A percentile compares a stretch with the other conserved stretches of the same genome.
phyloP scores from a whole-genome alignment of 2,113 vertebrate species.

The Gulo gulo region DNA sequence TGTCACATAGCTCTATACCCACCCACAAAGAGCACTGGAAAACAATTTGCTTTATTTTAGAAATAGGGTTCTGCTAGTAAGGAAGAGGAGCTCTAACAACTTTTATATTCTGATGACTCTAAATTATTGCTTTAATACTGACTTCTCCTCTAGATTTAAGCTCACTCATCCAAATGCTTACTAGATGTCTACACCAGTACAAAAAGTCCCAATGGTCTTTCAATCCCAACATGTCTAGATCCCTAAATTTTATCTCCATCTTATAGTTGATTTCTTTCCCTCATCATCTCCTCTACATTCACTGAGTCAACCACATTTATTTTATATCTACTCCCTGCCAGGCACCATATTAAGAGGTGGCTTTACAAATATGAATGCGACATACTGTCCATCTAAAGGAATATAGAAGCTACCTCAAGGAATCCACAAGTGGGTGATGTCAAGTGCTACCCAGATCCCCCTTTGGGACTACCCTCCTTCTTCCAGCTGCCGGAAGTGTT shows the following conservation, averaged over 20 bases:
- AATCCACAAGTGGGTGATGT: neutral
- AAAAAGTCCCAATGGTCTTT: neutral
- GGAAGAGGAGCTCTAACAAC: neutral
- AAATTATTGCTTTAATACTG: neutral
- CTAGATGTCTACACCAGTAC: neutral
- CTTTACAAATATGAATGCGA: neutral
- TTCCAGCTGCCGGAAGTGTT: neutral
- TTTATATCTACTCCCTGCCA: neutral
- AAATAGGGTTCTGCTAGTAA: neutral
- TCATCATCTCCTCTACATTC: neutral
- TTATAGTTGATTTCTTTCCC: neutral
- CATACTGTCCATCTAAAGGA: neutral
- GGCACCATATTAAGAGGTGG: neutral
- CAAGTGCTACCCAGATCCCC: neutral
- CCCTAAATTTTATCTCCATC: neutral
- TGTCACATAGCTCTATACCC: neutral
- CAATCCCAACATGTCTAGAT: neutral
- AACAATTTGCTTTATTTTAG: constrained; percentile 11
- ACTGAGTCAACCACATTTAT: neutral
- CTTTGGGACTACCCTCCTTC: neutral
- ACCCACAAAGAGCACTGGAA: neutral
- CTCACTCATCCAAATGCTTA: neutral
- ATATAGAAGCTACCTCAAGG: neutral
- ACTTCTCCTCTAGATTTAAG: neutral
- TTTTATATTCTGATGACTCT: neutral